These are phyloP conservation scores for Megamerina dolium DNA, from an alignment of 2,888 invertebrate genomes.

Conservation along the genomic window DNA sequence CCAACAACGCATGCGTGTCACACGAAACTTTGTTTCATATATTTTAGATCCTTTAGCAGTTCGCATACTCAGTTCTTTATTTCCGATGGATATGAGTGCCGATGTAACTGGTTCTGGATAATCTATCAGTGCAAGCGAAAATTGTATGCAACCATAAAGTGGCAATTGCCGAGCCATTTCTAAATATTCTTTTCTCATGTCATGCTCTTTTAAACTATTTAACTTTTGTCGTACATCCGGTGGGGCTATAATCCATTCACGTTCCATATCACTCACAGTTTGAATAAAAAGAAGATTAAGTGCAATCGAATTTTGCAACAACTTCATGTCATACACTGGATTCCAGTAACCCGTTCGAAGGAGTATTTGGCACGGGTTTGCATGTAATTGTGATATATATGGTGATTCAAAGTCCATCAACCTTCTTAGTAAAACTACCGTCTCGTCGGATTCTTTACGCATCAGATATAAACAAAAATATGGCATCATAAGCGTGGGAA, in stretches of 20 bases:
- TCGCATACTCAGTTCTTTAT: slow-evolving; percentile 75
- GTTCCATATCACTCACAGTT: slow-evolving; percentile 77
- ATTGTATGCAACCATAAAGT: slow-evolving; percentile 84
- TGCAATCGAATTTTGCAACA: slow-evolving; percentile 75
- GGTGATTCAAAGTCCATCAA: slow-evolving; percentile 97
- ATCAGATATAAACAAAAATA: slow-evolving; percentile 90
- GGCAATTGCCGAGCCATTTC: slow-evolving; percentile 76
- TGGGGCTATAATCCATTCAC: slow-evolving; percentile 76
- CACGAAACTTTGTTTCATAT: slow-evolving; percentile 84
- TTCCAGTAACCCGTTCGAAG: slow-evolving; percentile 93
- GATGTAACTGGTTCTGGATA: slow-evolving; percentile 63
- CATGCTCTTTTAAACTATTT: slow-evolving; percentile 64
- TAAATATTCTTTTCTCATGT: slow-evolving; percentile 83
- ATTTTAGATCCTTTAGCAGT: slow-evolving; percentile 56
- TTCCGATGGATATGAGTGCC: slow-evolving; percentile 75
- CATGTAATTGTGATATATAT: slow-evolving; percentile 76
- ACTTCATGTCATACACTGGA: slow-evolving; percentile 70
- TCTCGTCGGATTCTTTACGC: slow-evolving; percentile 58
- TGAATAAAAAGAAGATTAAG: slow-evolving; percentile 83
- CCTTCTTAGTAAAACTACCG: slow-evolving; percentile 71
- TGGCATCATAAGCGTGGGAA: slow-evolving; percentile 71
- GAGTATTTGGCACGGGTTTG: slow-evolving; percentile 73
- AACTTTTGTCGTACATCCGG: slow-evolving; percentile 65
- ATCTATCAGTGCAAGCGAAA: slow-evolving; percentile 68
- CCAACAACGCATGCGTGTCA: slow-evolving; percentile 97